A percentile compares a stretch with the other conserved stretches of the same genome.
Evolutionary conservation across 2,797 vertebrate species (phyloP).

Genomic region (Neosilurus mollespiculum): DNA sequence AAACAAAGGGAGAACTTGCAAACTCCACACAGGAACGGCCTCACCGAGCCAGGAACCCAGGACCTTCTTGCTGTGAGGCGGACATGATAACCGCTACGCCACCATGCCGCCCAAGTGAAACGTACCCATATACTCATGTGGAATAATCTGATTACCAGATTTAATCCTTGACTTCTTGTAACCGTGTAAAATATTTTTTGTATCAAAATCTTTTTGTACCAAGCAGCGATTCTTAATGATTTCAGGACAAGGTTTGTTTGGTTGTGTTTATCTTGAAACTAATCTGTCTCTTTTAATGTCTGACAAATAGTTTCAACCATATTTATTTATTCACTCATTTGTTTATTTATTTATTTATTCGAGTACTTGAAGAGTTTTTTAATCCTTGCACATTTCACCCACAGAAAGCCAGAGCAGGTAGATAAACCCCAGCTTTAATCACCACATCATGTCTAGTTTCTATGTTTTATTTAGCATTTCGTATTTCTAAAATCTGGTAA

Average conservation of each 20-base stretch:
- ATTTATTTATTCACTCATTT: too few species aligned
- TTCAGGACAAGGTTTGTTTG: background rate
- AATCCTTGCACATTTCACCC: background rate
- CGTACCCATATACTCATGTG: background rate
- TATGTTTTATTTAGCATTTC: background rate
- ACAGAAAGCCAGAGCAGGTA: background rate
- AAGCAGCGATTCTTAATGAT: background rate
- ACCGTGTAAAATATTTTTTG: background rate
- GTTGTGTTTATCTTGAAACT: background rate
- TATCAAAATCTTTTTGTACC: background rate
- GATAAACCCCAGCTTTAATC: background rate
- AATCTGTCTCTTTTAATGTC: background rate
- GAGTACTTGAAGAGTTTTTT: background rate
- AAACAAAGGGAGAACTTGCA: too few species aligned
- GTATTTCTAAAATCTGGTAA: background rate
- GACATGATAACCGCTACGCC: too few species aligned
- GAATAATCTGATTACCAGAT: background rate
- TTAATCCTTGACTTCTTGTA: background rate
- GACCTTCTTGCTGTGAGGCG: too few species aligned
- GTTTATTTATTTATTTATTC: background rate
- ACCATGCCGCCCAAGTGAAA: too few species aligned
- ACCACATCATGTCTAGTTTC: background rate
- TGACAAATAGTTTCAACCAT: background rate
- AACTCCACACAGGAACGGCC: too few species aligned
- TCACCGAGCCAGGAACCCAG: too few species aligned